Percentiles rank a stretch among this genome's conserved stretches.
Conservation (phyloP, 2,113 vertebrate species). For the Sinocyclocheilus anshuiensis region DNA sequence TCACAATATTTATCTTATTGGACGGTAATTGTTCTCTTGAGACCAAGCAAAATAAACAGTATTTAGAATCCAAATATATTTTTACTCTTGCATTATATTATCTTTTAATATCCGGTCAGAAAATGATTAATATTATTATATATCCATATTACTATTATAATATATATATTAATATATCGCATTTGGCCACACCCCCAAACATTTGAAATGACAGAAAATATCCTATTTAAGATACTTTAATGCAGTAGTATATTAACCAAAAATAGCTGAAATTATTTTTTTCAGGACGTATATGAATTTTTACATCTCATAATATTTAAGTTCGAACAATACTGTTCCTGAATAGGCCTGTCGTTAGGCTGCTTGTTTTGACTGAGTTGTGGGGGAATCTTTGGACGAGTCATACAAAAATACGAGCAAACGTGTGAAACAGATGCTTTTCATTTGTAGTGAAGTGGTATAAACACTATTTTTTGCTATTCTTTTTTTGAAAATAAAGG, state of each 20-base stretch:
- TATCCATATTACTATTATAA: background rate
- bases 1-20: background rate
- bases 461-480: background rate
- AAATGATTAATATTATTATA: background rate
- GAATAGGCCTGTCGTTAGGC: background rate
- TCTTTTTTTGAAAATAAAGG: background rate
- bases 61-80: background rate
- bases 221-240: background rate
- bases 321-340: background rate
- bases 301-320: background rate
- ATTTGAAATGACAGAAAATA: background rate
- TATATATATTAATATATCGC: background rate
- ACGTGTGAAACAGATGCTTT: background rate
- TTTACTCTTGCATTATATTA: background rate
- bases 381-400: background rate
- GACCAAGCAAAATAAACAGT: background rate
- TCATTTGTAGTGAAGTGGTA: background rate
- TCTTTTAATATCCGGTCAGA: background rate
- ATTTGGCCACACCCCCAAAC: conserved; percentile 6
- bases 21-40: background rate
- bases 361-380: background rate
- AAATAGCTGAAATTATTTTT: background rate
- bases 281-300: background rate
- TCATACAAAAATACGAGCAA: background rate
- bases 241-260: background rate